These are phyloP conservation scores for Asbolus verrucosus DNA, from an alignment of 1,140 invertebrate genomes.

Conservation along the genomic window DNA sequence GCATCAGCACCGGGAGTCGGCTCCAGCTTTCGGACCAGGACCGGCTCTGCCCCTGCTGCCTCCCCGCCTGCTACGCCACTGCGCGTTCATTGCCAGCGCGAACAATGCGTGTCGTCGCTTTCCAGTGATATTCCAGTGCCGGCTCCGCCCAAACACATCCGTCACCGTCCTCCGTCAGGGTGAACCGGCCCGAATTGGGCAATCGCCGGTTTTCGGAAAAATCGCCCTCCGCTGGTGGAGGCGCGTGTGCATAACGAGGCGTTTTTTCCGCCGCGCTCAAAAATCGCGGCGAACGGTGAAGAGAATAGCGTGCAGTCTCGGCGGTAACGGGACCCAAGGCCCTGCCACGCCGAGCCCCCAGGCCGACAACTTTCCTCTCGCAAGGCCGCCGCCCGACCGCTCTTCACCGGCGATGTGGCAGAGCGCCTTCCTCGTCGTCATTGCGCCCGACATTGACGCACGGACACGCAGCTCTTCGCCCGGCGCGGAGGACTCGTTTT, in stretches of 20 bases:
- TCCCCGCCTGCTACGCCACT: too few relatives aligned
- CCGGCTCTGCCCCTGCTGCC: too few relatives aligned
- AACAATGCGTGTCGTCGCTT: too few relatives aligned
- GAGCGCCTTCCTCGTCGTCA: conserved; percentile 1
- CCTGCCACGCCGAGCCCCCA: conserved; percentile 50
- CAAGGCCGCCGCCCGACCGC: conserved; percentile 50
- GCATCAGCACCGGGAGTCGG: too few relatives aligned
- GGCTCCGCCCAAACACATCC: too few relatives aligned
- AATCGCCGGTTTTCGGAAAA: conserved; percentile 10
- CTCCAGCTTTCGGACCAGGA: too few relatives aligned
- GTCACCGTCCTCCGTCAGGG: conserved; percentile 51
- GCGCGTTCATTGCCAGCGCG: not conserved
- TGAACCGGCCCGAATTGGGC: conserved; percentile 50
- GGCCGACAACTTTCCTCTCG: conserved; percentile 51
- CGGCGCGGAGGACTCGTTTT: too few relatives aligned
- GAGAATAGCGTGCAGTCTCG: conserved; percentile 19
- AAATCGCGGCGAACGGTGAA: conserved; percentile 20
- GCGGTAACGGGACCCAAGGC: conserved; percentile 52
- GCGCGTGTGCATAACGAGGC: too few relatives aligned
- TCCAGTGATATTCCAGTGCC: conserved; percentile 13
- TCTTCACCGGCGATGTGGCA: conserved; percentile 38
- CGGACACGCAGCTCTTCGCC: conserved; percentile 5
- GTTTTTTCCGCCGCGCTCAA: too few relatives aligned
- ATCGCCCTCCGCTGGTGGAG: conserved; percentile 28
- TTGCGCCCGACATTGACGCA: not conserved